phyloP scores from a whole-genome alignment of 2,797 vertebrate genomes.

The Taeniopygia guttata region DNA sequence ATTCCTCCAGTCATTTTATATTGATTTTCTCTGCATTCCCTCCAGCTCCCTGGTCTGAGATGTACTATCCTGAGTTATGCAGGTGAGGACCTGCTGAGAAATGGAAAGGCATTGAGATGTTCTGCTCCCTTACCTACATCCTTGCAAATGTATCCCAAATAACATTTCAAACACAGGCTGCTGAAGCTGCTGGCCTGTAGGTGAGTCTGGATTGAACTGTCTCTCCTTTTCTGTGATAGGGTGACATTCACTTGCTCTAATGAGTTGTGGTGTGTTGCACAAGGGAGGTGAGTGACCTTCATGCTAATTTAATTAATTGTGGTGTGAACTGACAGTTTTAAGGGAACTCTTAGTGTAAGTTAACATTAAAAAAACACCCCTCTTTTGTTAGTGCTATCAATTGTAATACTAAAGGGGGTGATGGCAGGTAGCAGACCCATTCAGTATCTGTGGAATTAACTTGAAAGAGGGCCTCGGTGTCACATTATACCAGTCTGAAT shows the following conservation, averaged over 20 bases:
- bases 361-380: fast-evolving
- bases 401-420: neutral
- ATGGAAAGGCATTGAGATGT: neutral
- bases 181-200: neutral
- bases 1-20: neutral
- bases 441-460: neutral
- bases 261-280: neutral
- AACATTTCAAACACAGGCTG: neutral
- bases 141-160: neutral
- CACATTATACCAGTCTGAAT: neutral
- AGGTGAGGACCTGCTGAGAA: neutral
- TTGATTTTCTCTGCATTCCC: neutral
- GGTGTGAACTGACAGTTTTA: neutral
- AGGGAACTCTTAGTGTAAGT: neutral
- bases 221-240: neutral
- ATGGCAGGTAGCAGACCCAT: neutral
- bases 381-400: neutral
- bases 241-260: neutral
- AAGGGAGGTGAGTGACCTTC: neutral
- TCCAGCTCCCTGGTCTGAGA: neutral
- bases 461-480: neutral
- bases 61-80: neutral
- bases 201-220: neutral
- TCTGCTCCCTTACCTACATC: neutral
- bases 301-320: neutral